phyloP scores from a whole-genome alignment of 2,888 invertebrate species.

The Conomelus anceps region DNA sequence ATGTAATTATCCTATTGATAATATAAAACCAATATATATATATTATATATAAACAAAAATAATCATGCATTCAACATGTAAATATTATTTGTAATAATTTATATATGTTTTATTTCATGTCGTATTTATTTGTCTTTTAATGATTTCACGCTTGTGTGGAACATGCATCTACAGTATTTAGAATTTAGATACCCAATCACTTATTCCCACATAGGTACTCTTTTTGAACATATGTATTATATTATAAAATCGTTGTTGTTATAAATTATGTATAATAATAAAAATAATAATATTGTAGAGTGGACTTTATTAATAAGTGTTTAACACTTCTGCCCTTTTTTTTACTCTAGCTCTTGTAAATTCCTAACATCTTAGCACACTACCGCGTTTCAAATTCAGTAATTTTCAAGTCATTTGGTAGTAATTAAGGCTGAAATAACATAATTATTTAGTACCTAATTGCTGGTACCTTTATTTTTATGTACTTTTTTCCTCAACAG shows the following conservation, averaged over 20 bases:
- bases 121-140: neutral
- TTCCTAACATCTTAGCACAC: neutral
- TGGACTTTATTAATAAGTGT: neutral
- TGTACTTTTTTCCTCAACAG: too few species aligned
- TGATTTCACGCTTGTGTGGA: neutral
- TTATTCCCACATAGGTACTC: neutral
- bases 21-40: neutral
- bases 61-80: neutral
- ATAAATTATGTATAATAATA: neutral
- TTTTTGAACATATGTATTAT: neutral
- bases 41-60: too few species aligned
- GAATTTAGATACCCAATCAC: neutral
- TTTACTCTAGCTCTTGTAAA: neutral
- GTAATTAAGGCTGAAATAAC: too few species aligned
- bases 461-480: too few species aligned
- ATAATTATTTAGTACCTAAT: too few species aligned
- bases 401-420: too few species aligned
- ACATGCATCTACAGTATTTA: neutral
- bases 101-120: neutral
- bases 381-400: too few species aligned
- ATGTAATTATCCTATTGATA: neutral
- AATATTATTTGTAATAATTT: neutral
- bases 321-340: neutral
- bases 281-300: neutral
- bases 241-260: neutral